Percentiles rank a stretch among this genome's conserved stretches.
Evolutionary conservation across 2,888 invertebrate species (phyloP).

Genomic region (Sphaerophoria taeniata): DNA sequence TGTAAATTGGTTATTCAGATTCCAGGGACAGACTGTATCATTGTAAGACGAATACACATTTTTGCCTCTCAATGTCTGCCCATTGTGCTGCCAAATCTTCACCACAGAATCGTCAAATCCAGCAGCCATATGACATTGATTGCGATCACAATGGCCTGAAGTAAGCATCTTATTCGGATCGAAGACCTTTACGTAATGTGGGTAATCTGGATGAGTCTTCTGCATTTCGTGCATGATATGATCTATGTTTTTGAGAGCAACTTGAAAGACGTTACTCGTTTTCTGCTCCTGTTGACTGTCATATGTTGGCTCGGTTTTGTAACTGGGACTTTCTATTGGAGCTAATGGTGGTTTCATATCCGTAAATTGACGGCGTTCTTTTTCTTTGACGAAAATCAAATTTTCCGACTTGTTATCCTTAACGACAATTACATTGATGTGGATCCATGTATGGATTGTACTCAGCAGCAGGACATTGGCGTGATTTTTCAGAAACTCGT

Average conservation of each 20-base stretch:
- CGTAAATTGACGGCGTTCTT: constrained; percentile 48
- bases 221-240: constrained; percentile 54
- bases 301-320: constrained; percentile 9
- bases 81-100: constrained; percentile 81
- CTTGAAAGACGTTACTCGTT: constrained; percentile 56
- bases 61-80: constrained; percentile 79
- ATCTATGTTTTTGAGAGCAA: constrained; percentile 54
- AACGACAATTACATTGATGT: constrained; percentile 85
- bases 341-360: constrained; percentile 52
- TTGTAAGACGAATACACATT: constrained; percentile 78
- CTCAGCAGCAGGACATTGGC: constrained; percentile 88
- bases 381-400: constrained; percentile 54
- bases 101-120: constrained; percentile 81
- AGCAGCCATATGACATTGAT: constrained; percentile 81
- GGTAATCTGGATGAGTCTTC: constrained; percentile 58
- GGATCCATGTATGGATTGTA: constrained; percentile 87
- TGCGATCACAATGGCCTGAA: constrained; percentile 79
- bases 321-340: constrained; percentile 17
- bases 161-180: constrained; percentile 76
- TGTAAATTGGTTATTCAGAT: constrained; percentile 77
- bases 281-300: constrained; percentile 59
- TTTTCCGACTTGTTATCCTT: constrained; percentile 77
- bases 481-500: constrained; percentile 86
- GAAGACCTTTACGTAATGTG: constrained; percentile 72
- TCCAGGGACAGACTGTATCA: constrained; percentile 79